Evolutionary conservation across 2,797 vertebrate genomes (phyloP).

Genomic region (Sebastes wilsoni): DNA sequence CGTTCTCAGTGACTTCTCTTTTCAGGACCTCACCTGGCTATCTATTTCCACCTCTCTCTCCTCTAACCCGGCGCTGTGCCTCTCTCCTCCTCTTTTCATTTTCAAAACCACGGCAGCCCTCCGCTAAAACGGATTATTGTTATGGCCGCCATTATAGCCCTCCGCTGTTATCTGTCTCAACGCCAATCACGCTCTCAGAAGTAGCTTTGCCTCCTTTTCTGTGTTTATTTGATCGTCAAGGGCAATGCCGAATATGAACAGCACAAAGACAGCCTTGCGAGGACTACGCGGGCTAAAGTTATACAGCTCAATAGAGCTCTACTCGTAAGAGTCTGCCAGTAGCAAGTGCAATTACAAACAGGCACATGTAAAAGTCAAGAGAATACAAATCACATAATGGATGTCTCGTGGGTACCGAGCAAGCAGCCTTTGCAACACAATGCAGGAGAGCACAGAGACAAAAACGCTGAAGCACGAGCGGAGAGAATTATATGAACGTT

Average conservation of each 20-base stretch:
- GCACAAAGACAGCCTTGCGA: constrained; percentile 65
- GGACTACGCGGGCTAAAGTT: constrained; percentile 57
- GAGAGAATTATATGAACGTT: constrained; percentile 12
- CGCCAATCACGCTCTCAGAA: constrained; percentile 68
- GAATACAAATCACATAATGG: constrained; percentile 79
- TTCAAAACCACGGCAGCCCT: constrained; percentile 44
- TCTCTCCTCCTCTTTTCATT: constrained; percentile 51
- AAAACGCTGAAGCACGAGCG: constrained; percentile 24
- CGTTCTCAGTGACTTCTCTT: constrained; percentile 22
- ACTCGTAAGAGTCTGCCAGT: constrained; percentile 71
- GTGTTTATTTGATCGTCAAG: constrained; percentile 79
- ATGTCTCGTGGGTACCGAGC: constrained; percentile 56
- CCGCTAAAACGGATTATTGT: constrained; percentile 71
- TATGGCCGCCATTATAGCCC: constrained; percentile 62
- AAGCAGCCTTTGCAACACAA: constrained; percentile 44
- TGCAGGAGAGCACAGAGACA: constrained; percentile 12
- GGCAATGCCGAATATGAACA: constrained; percentile 70
- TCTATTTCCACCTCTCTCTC: constrained; percentile 36
- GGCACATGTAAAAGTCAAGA: constrained; percentile 79
- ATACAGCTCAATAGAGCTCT: constrained; percentile 65
- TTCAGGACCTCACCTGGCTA: constrained; percentile 22
- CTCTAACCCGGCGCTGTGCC: constrained; percentile 20
- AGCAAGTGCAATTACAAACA: constrained; percentile 79
- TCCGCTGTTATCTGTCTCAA: constrained; percentile 61
- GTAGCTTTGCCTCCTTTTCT: constrained; percentile 49